phyloP scores from a whole-genome alignment of 2,113 vertebrate genomes.

The Mustelus asterias region DNA sequence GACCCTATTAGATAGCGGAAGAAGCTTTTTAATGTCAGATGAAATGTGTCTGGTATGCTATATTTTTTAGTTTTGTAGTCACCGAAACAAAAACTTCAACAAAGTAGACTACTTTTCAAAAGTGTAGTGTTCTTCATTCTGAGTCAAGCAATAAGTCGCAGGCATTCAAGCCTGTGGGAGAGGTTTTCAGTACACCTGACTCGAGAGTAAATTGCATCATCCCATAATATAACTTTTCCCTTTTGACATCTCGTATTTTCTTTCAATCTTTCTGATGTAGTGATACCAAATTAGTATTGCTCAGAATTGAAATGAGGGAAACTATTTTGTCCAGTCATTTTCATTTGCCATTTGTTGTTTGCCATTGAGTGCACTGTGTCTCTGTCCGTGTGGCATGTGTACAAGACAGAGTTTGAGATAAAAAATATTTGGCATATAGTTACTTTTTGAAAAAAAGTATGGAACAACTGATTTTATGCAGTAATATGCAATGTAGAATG shows the following conservation, averaged over 20 bases:
- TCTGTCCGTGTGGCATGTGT: too few species aligned
- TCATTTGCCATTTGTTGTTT: background rate
- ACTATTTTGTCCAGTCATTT: background rate
- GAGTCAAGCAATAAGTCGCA: background rate
- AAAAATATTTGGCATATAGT: background rate
- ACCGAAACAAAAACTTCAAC: slow-evolving; percentile 9
- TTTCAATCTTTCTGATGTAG: background rate
- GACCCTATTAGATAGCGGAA: background rate
- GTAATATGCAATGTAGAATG: too few species aligned
- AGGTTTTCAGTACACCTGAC: slow-evolving; percentile 11
- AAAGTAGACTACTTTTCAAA: background rate
- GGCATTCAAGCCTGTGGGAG: background rate
- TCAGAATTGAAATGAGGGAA: background rate
- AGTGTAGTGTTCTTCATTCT: slow-evolving; percentile 5
- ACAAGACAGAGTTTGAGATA: too few species aligned
- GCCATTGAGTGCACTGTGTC: background rate
- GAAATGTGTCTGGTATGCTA: background rate
- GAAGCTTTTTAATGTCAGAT: background rate
- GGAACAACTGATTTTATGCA: background rate
- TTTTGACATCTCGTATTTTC: background rate
- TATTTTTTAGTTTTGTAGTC: slow-evolving; percentile 1
- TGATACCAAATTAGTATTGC: background rate
- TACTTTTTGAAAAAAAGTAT: background rate
- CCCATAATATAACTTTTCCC: background rate
- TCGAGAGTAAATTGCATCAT: background rate